Conservation (phyloP, 2,113 vertebrate species). For the Sterrhoptilus dennistouni region DNA sequence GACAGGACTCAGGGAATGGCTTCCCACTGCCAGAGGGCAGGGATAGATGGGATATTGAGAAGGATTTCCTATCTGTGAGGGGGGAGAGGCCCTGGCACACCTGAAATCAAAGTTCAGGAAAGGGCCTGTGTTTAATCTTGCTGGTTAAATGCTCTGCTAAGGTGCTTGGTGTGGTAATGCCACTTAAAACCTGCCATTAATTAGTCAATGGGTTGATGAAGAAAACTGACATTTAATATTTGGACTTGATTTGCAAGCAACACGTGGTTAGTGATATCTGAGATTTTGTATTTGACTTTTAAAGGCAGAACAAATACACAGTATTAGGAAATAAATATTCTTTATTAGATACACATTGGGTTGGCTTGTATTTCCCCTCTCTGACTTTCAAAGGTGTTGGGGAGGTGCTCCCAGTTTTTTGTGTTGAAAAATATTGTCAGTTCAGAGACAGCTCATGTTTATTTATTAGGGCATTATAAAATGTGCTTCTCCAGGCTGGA, state of each 20-base stretch:
- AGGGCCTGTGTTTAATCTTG: neutral
- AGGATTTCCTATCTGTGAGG: neutral
- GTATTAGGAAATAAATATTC: neutral
- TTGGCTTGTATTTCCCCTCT: neutral
- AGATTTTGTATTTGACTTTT: neutral
- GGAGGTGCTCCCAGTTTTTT: neutral
- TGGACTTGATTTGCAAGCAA: neutral
- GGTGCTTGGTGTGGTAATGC: neutral
- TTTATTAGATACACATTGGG: neutral
- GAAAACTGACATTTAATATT: neutral
- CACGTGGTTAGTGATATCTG: neutral
- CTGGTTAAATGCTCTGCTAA: neutral
- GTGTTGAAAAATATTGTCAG: neutral
- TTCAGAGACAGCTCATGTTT: neutral
- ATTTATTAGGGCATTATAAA: neutral
- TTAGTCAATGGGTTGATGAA: neutral
- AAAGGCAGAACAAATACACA: neutral
- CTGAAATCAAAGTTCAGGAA: neutral
- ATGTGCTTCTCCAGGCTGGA: neutral
- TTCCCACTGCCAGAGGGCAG: neutral
- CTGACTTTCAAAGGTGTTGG: neutral
- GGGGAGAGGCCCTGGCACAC: neutral
- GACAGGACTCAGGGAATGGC: neutral
- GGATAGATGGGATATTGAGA: rapidly evolving
- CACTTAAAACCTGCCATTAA: neutral